Percentiles rank a stretch among this genome's conserved stretches.
These are phyloP conservation scores for Eptatretus burgeri DNA, from an alignment of 2,113 vertebrate species.

Conservation along the genomic window DNA sequence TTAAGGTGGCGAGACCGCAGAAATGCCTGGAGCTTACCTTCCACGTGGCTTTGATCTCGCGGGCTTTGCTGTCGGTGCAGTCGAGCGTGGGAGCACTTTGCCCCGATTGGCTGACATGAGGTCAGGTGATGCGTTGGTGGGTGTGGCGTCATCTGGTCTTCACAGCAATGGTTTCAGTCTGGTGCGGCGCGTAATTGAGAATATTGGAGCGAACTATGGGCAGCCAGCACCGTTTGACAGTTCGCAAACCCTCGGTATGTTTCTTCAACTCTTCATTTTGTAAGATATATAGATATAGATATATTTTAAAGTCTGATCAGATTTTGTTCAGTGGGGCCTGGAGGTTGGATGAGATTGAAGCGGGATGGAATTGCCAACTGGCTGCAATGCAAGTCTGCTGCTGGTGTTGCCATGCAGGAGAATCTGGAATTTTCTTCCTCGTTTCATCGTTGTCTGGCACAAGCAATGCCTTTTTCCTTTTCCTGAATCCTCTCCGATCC, in stretches of 20 bases:
- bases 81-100: constrained; percentile 38
- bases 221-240: constrained; percentile 26
- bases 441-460: too few relatives aligned
- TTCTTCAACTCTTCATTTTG: too few relatives aligned
- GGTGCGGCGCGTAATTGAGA: constrained; percentile 48
- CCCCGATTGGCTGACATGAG: constrained; percentile 32
- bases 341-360: too few relatives aligned
- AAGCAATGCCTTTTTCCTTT: too few relatives aligned
- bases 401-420: too few relatives aligned
- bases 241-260: constrained; percentile 38
- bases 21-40: constrained; percentile 65
- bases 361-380: too few relatives aligned
- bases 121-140: constrained; percentile 39
- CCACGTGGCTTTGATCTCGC: constrained; percentile 61
- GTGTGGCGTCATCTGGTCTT: constrained; percentile 55
- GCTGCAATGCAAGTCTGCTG: too few relatives aligned
- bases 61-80: constrained; percentile 58
- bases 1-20: constrained; percentile 67
- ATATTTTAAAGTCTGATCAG: too few relatives aligned
- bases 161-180: constrained; percentile 94
- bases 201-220: constrained; percentile 22
- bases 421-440: too few relatives aligned
- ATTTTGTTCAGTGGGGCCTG: too few relatives aligned
- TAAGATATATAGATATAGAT: too few relatives aligned
- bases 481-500: neutral